A percentile compares a stretch with the other conserved stretches of the same genome.
Evolutionary conservation across 2,113 vertebrate species (phyloP).

Genomic region (Laticauda laticaudata): DNA sequence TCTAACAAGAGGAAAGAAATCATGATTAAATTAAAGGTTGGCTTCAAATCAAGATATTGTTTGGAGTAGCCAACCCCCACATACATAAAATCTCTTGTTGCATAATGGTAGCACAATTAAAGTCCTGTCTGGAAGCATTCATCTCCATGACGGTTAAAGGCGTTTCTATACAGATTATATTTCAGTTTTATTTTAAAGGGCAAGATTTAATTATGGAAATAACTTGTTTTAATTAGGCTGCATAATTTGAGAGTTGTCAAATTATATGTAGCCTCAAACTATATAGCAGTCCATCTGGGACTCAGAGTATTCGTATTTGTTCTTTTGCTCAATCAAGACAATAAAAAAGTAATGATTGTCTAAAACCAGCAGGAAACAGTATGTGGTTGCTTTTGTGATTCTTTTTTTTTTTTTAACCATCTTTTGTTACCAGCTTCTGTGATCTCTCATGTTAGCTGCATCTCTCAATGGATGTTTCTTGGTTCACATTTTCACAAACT

Average conservation of each 20-base stretch:
- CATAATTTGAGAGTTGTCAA: neutral
- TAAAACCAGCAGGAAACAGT: neutral
- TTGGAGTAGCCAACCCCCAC: neutral
- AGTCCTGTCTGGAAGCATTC: neutral
- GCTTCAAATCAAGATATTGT: neutral
- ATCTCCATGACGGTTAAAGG: neutral
- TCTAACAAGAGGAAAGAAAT: neutral
- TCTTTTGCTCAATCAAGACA: neutral
- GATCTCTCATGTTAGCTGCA: slow-evolving; percentile 15
- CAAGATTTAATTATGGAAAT: neutral
- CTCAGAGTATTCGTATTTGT: neutral
- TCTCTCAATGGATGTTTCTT: neutral
- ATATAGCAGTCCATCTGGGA: neutral
- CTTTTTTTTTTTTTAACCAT: neutral
- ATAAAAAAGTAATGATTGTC: neutral
- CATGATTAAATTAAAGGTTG: neutral
- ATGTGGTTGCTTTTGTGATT: neutral
- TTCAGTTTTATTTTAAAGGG: neutral
- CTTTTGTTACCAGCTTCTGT: neutral
- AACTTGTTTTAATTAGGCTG: neutral
- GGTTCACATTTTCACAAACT: neutral
- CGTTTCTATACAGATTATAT: neutral
- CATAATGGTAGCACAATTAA: neutral
- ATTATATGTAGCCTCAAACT: neutral
- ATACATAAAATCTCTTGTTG: neutral